Evolutionary conservation across 2,113 vertebrate species (phyloP).

Genomic region (Paradisaea rubra): DNA sequence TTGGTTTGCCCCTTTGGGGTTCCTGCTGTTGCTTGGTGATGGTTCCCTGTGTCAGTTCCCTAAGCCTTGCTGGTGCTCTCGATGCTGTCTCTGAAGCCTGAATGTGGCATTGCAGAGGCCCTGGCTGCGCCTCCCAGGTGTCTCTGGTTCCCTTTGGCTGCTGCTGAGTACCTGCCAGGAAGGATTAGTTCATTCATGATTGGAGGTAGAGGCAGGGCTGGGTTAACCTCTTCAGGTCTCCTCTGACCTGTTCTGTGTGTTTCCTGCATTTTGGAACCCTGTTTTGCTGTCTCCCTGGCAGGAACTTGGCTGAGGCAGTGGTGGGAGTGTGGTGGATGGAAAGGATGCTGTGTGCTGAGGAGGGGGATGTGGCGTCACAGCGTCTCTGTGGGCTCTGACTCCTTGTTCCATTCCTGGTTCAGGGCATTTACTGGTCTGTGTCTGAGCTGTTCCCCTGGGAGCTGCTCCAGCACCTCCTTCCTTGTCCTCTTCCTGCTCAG

Average conservation of each 20-base stretch:
- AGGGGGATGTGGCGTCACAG: background rate
- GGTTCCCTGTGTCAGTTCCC: accelerated
- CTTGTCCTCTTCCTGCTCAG: background rate
- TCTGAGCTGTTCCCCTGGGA: background rate
- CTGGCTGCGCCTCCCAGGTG: background rate
- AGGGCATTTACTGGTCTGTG: background rate
- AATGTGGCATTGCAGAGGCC: accelerated
- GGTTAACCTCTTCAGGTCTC: background rate
- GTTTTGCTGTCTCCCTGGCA: accelerated
- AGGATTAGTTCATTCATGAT: background rate
- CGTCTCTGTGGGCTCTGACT: background rate
- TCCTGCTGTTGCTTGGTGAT: background rate
- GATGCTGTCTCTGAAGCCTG: accelerated
- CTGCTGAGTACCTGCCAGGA: background rate
- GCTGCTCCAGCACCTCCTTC: background rate
- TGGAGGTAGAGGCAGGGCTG: background rate
- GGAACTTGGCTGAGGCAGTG: background rate
- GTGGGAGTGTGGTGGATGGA: accelerated
- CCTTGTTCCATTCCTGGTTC: background rate
- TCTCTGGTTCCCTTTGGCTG: background rate
- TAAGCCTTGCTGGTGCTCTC: background rate
- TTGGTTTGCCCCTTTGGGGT: background rate
- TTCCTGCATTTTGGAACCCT: background rate
- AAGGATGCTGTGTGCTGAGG: accelerated
- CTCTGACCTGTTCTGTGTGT: background rate